Conservation (phyloP, 2,888 invertebrate genomes). For the Stenodema calcarata region DNA sequence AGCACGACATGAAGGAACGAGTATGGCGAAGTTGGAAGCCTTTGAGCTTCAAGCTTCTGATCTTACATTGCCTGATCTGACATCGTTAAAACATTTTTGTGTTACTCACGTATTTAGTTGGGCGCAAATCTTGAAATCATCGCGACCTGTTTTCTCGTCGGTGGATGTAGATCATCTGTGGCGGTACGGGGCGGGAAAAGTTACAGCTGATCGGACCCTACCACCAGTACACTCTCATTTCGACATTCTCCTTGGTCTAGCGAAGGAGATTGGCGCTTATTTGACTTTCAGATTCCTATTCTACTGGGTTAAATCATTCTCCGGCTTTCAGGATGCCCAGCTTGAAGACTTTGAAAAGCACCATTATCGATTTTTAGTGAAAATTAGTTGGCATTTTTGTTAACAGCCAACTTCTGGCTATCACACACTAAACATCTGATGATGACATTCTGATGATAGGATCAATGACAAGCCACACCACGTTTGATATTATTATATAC, state of each 20-base stretch:
- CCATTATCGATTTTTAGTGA: neutral
- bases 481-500: too few species aligned
- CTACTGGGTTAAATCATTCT: neutral
- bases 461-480: too few species aligned
- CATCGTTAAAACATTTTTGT: neutral
- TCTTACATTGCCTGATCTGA: neutral
- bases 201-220: constrained; percentile 5
- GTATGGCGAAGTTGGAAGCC: too few species aligned
- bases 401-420: too few species aligned
- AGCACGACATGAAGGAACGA: neutral
- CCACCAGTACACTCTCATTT: constrained; percentile 40
- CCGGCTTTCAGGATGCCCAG: neutral
- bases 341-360: neutral
- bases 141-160: constrained; percentile 8
- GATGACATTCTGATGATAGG: too few species aligned
- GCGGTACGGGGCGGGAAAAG: constrained; percentile 29
- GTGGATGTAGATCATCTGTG: constrained; percentile 43
- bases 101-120: neutral
- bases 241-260: constrained; percentile 7
- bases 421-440: too few species aligned
- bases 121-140: neutral
- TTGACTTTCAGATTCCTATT: constrained; percentile 22
- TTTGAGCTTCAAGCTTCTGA: neutral
- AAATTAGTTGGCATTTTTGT: too few species aligned
- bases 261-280: neutral